Evolutionary conservation across 2,797 vertebrate species (phyloP), one percentile per base, ranked within the genome.

Genomic region (Acanthopagrus latus): DNA sequence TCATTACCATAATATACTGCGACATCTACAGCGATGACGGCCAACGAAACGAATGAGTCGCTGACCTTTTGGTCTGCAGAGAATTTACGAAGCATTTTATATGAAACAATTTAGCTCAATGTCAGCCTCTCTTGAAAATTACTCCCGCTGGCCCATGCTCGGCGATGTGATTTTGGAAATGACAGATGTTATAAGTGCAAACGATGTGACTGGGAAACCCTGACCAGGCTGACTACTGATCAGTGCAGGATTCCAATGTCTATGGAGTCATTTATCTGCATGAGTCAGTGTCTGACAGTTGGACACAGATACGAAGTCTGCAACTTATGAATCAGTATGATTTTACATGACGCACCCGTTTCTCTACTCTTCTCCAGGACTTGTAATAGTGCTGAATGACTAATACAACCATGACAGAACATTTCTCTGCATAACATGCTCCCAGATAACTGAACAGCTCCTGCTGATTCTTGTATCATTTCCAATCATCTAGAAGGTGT

Each of bases 41-140:
- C 50, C 23, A 3, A 38, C 56, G n/a, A 63, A 74, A 64, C 25
- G 17, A 80, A 75, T 29, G 5, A 75, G 73, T 73, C 47, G 10
- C 4, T 64, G 63, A 78, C 62, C 64, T 79, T 71, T 51, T 65
- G 50, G 27, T 74, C 65, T 64, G 70, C 50, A 68, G 7, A 27
- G 38, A 78, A 69, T 66, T 79, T 13, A 69, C 20, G 17, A 29
- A 52, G 67, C 16, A 4, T 72, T 72, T 44, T 27, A 38, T 43
- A 74, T 74, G 21, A 76, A 85, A 74, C 50, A 51, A 72, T 74
- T 66, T 21, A 65, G 33, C 54, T 60, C 54, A 48, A 14, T 25
- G 56, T 71, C 65, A 78, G 51, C 41, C 52, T 71, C 21, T 6
- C 9, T 2, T 7, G 33, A 67, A 56, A 62, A 59, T 7, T 0